Conservation (phyloP, 1,140 invertebrate genomes). For the Dendroctonus ponderosae region DNA sequence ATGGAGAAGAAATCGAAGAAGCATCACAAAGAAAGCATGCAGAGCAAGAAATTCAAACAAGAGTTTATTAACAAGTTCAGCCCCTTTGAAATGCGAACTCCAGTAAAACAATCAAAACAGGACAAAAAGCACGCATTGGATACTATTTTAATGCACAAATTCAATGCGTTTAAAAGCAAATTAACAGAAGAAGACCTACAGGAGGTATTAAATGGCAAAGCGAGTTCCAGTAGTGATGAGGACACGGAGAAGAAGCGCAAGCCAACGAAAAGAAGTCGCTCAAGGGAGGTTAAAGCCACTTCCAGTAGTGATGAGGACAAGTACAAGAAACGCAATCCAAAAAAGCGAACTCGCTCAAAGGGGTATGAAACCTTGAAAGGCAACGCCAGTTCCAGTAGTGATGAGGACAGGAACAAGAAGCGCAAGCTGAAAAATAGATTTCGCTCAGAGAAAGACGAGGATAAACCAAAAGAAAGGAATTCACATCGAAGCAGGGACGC, state of each 20-base stretch:
- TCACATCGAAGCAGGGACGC: not conserved
- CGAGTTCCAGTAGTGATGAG: conserved; percentile 47
- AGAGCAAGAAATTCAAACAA: conserved; percentile 51
- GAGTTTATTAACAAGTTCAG: conserved; percentile 51
- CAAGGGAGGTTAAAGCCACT: conserved; percentile 43
- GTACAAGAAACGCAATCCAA: conserved; percentile 5
- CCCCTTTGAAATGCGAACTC: conserved; percentile 27
- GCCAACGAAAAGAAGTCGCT: conserved; percentile 35
- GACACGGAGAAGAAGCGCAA: conserved; percentile 47
- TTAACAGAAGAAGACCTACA: conserved; percentile 55
- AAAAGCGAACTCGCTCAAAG: too few species aligned
- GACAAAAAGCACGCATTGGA: conserved; percentile 55
- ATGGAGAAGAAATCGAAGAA: conserved; percentile 56
- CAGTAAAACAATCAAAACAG: conserved; percentile 47
- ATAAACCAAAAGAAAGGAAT: not conserved
- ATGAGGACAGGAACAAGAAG: conserved; percentile 5
- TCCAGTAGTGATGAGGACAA: conserved; percentile 44
- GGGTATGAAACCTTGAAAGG: conserved; percentile 6
- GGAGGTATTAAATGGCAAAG: conserved; percentile 52
- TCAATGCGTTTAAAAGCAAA: conserved; percentile 54
- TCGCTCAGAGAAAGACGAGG: not conserved
- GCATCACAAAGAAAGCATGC: conserved; percentile 54
- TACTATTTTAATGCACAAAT: conserved; percentile 57
- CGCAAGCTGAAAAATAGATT: not conserved
- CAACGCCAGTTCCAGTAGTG: conserved; percentile 8